A percentile compares a stretch with the other conserved stretches of the same genome.
Evolutionary conservation across 2,797 vertebrate genomes (phyloP).

Genomic region (Epinephelus coioides): DNA sequence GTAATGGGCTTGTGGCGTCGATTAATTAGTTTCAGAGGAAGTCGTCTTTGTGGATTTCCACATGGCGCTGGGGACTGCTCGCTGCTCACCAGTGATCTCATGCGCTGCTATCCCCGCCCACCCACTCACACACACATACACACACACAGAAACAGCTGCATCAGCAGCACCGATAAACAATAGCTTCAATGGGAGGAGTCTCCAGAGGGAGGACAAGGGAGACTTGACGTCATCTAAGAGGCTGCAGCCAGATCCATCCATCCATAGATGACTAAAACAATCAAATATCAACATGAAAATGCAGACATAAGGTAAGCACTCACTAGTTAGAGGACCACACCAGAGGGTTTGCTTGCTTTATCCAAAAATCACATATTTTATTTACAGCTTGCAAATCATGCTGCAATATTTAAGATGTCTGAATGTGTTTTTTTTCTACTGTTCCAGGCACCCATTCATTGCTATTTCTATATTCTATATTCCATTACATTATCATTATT

Average conservation of each 20-base stretch:
- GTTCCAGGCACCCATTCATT: neutral
- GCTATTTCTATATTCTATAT: neutral
- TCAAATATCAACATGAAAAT: neutral
- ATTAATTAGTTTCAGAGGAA: constrained; percentile 85
- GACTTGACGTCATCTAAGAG: constrained; percentile 63
- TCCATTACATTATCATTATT: neutral
- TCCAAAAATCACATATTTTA: neutral
- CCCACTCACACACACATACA: constrained; percentile 34
- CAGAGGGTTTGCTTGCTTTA: neutral
- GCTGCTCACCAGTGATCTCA: constrained; percentile 77
- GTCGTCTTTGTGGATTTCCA: constrained; percentile 81
- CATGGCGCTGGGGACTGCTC: constrained; percentile 75
- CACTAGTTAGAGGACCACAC: neutral
- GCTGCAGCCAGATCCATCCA: constrained; percentile 59
- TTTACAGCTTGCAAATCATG: neutral
- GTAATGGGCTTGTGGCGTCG: constrained; percentile 84
- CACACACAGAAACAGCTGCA: constrained; percentile 72
- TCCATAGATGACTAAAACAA: constrained; percentile 14
- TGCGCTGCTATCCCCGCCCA: constrained; percentile 59
- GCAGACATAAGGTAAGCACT: neutral
- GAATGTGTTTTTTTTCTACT: neutral
- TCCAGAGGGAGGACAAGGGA: constrained; percentile 56
- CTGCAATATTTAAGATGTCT: neutral
- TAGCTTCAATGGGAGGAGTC: constrained; percentile 72
- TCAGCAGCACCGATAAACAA: constrained; percentile 80